A percentile compares a stretch with the other conserved stretches of the same genome.
phyloP scores from a whole-genome alignment of 2,888 invertebrate genomes.

The Acleris holmiana region DNA sequence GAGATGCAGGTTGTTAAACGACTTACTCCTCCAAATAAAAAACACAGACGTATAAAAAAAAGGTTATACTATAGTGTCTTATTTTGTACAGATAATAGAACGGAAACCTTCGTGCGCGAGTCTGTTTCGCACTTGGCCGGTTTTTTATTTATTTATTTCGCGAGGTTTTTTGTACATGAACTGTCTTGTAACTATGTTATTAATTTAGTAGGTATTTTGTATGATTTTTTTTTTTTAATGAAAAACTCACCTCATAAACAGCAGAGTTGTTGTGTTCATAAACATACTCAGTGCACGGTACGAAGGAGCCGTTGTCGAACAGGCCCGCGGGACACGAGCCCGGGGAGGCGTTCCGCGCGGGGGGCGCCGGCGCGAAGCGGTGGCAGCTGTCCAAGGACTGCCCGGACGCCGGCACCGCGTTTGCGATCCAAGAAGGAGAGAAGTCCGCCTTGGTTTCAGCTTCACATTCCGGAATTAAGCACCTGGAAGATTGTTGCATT shows the following conservation, averaged over 20 bases:
- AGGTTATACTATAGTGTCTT: too few relatives aligned
- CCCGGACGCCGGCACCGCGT: constrained; percentile 12
- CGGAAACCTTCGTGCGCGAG: too few relatives aligned
- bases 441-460: neutral
- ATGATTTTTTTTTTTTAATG: neutral
- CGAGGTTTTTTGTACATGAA: too few relatives aligned
- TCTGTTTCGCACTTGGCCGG: too few relatives aligned
- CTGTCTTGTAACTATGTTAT: too few relatives aligned
- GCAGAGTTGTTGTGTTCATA: constrained; percentile 26
- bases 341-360: neutral
- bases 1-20: too few relatives aligned
- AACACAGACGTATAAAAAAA: too few relatives aligned
- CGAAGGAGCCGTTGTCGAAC: constrained; percentile 5
- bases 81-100: too few relatives aligned
- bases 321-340: neutral
- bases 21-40: too few relatives aligned
- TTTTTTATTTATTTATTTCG: too few relatives aligned
- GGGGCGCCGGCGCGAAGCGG: neutral
- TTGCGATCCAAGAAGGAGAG: constrained; percentile 15
- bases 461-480: constrained; percentile 27
- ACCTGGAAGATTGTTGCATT: constrained; percentile 2
- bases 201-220: too few relatives aligned
- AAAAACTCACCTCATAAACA: constrained; percentile 25
- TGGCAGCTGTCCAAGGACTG: constrained; percentile 20
- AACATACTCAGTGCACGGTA: constrained; percentile 15